These are phyloP conservation scores for Coenonympha arcania DNA, from an alignment of 2,888 invertebrate species.

Conservation along the genomic window DNA sequence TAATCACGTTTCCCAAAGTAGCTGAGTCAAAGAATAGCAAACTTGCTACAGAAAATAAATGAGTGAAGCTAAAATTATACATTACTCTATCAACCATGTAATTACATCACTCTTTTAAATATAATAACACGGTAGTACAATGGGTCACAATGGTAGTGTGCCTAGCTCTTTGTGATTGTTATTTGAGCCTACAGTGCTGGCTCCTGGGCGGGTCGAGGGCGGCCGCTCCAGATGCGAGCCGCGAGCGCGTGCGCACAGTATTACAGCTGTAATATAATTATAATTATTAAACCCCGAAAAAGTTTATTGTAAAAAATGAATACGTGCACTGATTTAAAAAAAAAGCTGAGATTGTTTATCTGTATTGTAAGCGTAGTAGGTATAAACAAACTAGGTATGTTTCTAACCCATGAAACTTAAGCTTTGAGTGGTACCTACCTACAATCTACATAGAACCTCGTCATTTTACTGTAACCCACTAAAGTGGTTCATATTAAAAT, in stretches of 20 bases:
- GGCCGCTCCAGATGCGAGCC: slow-evolving; percentile 49
- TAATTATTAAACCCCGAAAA: slow-evolving; percentile 14
- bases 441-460: no score
- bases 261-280: slow-evolving; percentile 15
- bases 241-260: slow-evolving; percentile 38
- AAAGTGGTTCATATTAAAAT: neutral
- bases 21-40: neutral
- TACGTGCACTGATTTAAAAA: neutral
- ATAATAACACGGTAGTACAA: slow-evolving; percentile 35
- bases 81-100: slow-evolving; percentile 9
- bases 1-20: no score
- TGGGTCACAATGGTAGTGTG: slow-evolving; percentile 19
- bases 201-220: slow-evolving; percentile 52
- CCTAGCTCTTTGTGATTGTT: slow-evolving; percentile 30
- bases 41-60: neutral
- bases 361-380: no score
- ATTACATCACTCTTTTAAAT: slow-evolving; percentile 20
- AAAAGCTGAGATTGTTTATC: no score
- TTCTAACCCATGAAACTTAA: no score
- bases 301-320: neutral
- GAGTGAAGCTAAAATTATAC: slow-evolving; percentile 1
- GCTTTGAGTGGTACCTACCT: no score
- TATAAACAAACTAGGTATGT: no score
- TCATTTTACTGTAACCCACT: no score
- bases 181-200: slow-evolving; percentile 41